Conservation (phyloP, 2,888 invertebrate species). For the Biston stratarius region DNA sequence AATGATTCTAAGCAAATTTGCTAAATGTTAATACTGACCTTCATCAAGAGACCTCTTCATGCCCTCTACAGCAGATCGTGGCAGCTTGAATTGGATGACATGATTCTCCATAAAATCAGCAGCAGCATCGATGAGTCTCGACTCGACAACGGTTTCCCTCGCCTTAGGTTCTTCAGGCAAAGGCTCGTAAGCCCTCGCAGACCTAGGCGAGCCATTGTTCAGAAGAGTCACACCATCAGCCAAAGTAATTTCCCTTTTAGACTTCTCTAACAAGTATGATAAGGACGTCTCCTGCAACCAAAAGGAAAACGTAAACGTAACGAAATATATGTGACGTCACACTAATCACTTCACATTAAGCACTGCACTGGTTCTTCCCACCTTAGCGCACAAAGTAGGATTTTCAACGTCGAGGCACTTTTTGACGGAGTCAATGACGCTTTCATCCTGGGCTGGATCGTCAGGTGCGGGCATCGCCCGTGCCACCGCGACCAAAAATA, state of each 20-base stretch:
- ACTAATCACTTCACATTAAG: conserved; percentile 45
- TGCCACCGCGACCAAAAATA: conserved; percentile 82
- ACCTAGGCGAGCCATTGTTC: conserved; percentile 83
- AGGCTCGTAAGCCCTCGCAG: conserved; percentile 87
- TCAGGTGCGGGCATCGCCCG: conserved; percentile 80
- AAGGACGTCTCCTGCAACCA: conserved; percentile 90
- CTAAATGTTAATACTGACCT: conserved; percentile 82
- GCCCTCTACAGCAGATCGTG: conserved; percentile 90
- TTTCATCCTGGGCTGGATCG: conserved; percentile 70
- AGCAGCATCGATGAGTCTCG: conserved; percentile 90
- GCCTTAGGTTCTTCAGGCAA: conserved; percentile 91
- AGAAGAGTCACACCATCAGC: conserved; percentile 88
- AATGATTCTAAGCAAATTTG: not conserved
- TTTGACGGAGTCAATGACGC: conserved; percentile 88
- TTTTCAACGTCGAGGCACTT: conserved; percentile 89
- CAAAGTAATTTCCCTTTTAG: conserved; percentile 84
- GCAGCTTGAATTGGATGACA: conserved; percentile 93
- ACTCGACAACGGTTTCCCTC: conserved; percentile 91
- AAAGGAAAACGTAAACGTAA: conserved; percentile 61
- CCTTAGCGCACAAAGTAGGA: conserved; percentile 91
- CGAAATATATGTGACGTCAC: conserved; percentile 44
- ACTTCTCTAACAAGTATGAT: conserved; percentile 88
- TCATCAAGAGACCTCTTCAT: conserved; percentile 93
- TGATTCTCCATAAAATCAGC: conserved; percentile 93
- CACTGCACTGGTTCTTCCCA: conserved; percentile 66